Evolutionary conservation across 2,113 vertebrate genomes (phyloP).

Genomic region (Oostethus manadensis): DNA sequence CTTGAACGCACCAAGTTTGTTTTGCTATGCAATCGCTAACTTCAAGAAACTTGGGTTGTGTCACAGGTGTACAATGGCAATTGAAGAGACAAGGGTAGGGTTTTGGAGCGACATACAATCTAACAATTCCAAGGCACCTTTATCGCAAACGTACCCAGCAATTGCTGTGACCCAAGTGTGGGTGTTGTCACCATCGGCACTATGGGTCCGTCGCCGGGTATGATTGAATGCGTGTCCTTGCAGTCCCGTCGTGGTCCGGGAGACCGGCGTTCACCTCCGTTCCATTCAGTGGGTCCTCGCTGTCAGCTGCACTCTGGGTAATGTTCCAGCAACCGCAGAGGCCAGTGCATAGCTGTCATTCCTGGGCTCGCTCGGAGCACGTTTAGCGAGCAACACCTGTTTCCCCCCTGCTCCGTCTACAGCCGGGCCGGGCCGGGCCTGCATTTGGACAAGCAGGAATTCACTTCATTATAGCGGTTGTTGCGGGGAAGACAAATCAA

Average conservation of each 20-base stretch:
- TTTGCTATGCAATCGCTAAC: too few species aligned
- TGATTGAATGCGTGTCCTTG: not conserved
- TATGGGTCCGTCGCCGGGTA: not conserved
- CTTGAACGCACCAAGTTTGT: too few species aligned
- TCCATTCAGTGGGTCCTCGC: constrained; percentile 58
- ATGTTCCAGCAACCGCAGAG: constrained; percentile 69
- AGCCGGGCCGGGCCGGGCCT: constrained; percentile 20
- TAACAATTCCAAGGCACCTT: too few species aligned
- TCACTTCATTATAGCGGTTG: constrained; percentile 18
- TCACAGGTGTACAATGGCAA: too few species aligned
- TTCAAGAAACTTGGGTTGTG: too few species aligned
- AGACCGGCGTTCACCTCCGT: not conserved
- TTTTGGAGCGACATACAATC: too few species aligned
- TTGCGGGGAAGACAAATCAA: constrained; percentile 1
- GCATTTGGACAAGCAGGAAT: constrained; percentile 22
- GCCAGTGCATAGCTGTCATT: constrained; percentile 80
- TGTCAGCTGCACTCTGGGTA: constrained; percentile 51
- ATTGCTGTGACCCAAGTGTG: too few species aligned
- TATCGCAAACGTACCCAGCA: too few species aligned
- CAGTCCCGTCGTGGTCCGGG: not conserved
- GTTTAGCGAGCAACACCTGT: constrained; percentile 86
- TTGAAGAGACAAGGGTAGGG: too few species aligned
- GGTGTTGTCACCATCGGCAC: not conserved
- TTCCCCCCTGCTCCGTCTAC: constrained; percentile 53
- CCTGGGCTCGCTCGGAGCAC: constrained; percentile 79